Base-by-base conservation (phyloP, 2,797 vertebrate genomes). In the Merluccius polli region DNA sequence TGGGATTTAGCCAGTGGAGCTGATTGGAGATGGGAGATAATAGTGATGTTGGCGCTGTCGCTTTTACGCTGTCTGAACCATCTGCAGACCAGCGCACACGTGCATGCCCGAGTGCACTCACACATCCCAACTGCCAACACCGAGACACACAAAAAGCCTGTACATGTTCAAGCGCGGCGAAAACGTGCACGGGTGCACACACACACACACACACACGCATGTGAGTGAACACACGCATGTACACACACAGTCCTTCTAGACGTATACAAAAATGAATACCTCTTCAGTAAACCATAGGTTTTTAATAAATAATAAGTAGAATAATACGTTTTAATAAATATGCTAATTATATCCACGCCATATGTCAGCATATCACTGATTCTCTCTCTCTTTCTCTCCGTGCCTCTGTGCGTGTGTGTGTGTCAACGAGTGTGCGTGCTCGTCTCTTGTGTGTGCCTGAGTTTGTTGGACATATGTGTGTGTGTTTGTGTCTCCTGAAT, bases 311-410 rank as follows among this genome's bases (percentile, higher is more conserved):
- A 92, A 87, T 90, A 90, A 74, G 72, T 89, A n/a, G n/a, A n/a
- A n/a, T n/a, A n/a, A n/a, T 90, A 89, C 75, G 73, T 89, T 93
- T 92, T 91, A 90, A 92, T 92, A 92, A 92, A 92, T 90, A 92
- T 92, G 91, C 87, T 91, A 90, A 92, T 92, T 88, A 89, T 88
- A 87, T 88, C 83, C 82, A 86, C 80, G 84, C 82, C 41, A 82
- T 82, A 78, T 82, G 82, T 84, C 76, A 85, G 85, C 59, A 35
- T 77, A 48, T 48, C 44, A 21, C 13, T 21, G 44, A 48, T 21
- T 48, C 16, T 48, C 44, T 15, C 44, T 21, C 44, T 21, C 15
- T 15, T 21, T 2, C 44, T 48, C 44, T 48, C 44, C 44, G 6
- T 48, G 44, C 44, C 44, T 44, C 41, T 16, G 2, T 44, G 48